phyloP scores from a whole-genome alignment of 2,113 vertebrate genomes.

The Channa maculata region DNA sequence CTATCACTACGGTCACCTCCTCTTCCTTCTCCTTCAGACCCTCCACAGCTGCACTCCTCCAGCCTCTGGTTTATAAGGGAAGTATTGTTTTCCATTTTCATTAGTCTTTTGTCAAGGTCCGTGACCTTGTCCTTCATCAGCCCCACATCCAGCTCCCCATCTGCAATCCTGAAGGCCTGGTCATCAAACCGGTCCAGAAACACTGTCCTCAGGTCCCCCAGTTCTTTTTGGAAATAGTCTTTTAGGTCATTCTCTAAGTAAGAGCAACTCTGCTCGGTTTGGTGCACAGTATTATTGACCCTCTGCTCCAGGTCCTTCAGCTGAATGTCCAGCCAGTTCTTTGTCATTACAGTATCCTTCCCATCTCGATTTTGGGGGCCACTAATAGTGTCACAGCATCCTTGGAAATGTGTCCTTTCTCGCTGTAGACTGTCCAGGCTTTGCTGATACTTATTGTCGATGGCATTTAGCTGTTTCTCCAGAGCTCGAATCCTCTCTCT shows the following conservation, averaged over 20 bases:
- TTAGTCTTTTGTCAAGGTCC: conserved; percentile 67
- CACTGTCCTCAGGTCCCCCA: conserved; percentile 71
- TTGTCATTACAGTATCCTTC: conserved; percentile 26
- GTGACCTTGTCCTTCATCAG: conserved; percentile 72
- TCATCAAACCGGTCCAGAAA: conserved; percentile 80
- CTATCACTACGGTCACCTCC: neutral
- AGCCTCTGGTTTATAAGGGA: conserved; percentile 71
- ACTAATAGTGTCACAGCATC: conserved; percentile 76
- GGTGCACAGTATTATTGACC: conserved; percentile 83
- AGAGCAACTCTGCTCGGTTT: conserved; percentile 75
- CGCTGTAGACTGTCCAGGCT: conserved; percentile 75
- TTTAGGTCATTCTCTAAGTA: conserved; percentile 75
- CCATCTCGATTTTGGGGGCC: conserved; percentile 70
- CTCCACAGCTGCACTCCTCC: conserved; percentile 65
- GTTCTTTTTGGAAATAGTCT: conserved; percentile 74
- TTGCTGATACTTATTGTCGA: conserved; percentile 84
- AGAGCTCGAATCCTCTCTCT: conserved; percentile 85
- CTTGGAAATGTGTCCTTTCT: conserved; percentile 70
- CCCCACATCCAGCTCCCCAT: conserved; percentile 79
- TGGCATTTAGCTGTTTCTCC: conserved; percentile 87
- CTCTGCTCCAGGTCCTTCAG: conserved; percentile 84
- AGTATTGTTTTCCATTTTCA: conserved; percentile 71
- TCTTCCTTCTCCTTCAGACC: neutral
- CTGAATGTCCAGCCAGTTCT: conserved; percentile 72
- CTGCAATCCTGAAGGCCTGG: conserved; percentile 75